phyloP scores from a whole-genome alignment of 2,113 vertebrate genomes.

The Ailurus styani region DNA sequence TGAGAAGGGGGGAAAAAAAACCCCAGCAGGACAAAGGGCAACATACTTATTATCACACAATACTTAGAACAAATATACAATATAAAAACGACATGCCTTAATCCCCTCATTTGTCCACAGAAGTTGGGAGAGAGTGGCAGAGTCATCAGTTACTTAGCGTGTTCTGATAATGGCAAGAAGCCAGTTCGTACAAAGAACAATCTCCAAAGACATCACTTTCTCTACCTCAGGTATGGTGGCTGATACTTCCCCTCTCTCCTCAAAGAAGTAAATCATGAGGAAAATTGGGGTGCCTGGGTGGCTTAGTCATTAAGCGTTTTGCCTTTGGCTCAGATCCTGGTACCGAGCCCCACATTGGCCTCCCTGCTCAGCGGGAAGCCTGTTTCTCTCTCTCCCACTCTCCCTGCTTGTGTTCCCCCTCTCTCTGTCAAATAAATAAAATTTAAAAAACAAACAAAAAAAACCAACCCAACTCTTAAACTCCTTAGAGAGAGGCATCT shows the following conservation, averaged over 20 bases:
- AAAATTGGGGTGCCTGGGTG: too few relatives aligned
- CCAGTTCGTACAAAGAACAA: not conserved
- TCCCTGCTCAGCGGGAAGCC: too few relatives aligned
- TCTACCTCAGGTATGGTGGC: not conserved
- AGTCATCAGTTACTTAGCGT: not conserved
- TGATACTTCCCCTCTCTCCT: not conserved
- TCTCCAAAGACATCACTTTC: not conserved
- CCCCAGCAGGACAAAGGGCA: not conserved
- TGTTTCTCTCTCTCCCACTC: too few relatives aligned
- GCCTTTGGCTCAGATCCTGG: too few relatives aligned
- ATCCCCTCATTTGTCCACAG: not conserved
- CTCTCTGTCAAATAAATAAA: too few relatives aligned
- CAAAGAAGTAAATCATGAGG: not conserved
- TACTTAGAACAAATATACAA: not conserved
- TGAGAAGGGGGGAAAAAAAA: not conserved
- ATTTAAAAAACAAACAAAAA: too few relatives aligned
- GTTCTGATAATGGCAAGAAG: not conserved
- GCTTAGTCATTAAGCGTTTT: too few relatives aligned
- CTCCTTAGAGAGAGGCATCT: not conserved
- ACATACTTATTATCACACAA: not conserved
- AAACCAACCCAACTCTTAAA: too few relatives aligned
- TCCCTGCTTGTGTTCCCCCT: too few relatives aligned
- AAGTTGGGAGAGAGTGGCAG: not conserved
- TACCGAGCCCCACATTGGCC: too few relatives aligned
- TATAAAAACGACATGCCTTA: not conserved